These are phyloP conservation scores for Dione vanillae DNA, from an alignment of 2,888 invertebrate species.

Conservation along the genomic window DNA sequence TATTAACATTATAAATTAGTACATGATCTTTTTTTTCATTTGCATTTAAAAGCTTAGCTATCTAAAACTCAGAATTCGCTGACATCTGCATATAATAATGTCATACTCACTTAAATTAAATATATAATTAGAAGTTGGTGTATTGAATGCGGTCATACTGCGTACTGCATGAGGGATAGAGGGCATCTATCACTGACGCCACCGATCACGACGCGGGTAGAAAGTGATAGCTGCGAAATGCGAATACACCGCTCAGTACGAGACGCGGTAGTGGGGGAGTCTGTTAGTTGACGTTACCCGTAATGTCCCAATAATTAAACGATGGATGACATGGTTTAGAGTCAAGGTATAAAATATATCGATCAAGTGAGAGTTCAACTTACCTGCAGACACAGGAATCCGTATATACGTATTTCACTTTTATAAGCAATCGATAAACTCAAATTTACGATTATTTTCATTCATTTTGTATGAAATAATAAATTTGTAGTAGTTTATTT, in stretches of 20 bases:
- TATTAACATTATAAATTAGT: too few relatives aligned
- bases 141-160: slow-evolving; percentile 14
- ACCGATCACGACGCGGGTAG: slow-evolving; percentile 20
- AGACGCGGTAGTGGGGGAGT: neutral
- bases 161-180: slow-evolving; percentile 4
- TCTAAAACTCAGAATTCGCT: neutral
- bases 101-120: slow-evolving; percentile 1
- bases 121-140: slow-evolving; percentile 10
- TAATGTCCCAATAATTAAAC: neutral
- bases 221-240: neutral
- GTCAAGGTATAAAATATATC: too few relatives aligned
- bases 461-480: too few relatives aligned
- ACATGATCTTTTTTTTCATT: too few relatives aligned
- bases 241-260: neutral
- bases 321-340: neutral
- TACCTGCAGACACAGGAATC: too few relatives aligned
- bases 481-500: too few relatives aligned
- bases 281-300: neutral
- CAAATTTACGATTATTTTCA: too few relatives aligned
- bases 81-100: neutral
- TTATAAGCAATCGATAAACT: too few relatives aligned
- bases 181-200: slow-evolving; percentile 25
- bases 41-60: too few relatives aligned
- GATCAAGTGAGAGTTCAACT: too few relatives aligned
- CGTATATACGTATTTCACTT: too few relatives aligned